Conservation (phyloP, 2,888 invertebrate genomes). For the Mamestra brassicae region DNA sequence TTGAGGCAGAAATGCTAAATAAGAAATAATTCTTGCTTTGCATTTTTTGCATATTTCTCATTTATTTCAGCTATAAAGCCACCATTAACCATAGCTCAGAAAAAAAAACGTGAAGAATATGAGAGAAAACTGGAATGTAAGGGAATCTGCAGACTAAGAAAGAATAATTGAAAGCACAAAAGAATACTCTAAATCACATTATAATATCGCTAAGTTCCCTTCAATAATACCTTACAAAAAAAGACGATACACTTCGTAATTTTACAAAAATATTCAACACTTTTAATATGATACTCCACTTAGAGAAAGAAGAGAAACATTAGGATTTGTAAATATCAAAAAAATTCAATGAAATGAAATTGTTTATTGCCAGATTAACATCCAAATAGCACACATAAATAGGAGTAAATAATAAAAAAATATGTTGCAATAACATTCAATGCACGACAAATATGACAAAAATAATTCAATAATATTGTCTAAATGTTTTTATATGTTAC, state of each 20-base stretch:
- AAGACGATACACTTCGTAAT: background rate
- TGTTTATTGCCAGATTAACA: too few relatives aligned
- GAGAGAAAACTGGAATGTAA: background rate
- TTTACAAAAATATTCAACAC: background rate
- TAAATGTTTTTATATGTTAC: background rate
- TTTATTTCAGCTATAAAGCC: background rate
- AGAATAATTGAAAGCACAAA: background rate
- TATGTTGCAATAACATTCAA: too few relatives aligned
- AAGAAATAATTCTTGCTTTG: background rate
- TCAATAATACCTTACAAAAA: background rate
- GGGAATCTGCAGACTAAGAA: background rate
- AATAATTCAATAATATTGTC: too few relatives aligned
- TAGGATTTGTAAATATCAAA: background rate
- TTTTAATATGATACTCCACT: background rate
- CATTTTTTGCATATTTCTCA: background rate
- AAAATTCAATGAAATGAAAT: too few relatives aligned
- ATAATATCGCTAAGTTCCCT: background rate
- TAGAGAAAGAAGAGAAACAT: background rate
- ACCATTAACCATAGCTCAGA: background rate
- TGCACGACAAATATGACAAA: too few relatives aligned
- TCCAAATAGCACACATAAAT: too few relatives aligned
- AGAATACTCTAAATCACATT: background rate
- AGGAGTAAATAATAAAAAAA: too few relatives aligned
- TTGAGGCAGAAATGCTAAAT: background rate
- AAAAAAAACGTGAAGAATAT: background rate